phyloP scores from a whole-genome alignment of 1,140 invertebrate species.

The Micrasema minimum region DNA sequence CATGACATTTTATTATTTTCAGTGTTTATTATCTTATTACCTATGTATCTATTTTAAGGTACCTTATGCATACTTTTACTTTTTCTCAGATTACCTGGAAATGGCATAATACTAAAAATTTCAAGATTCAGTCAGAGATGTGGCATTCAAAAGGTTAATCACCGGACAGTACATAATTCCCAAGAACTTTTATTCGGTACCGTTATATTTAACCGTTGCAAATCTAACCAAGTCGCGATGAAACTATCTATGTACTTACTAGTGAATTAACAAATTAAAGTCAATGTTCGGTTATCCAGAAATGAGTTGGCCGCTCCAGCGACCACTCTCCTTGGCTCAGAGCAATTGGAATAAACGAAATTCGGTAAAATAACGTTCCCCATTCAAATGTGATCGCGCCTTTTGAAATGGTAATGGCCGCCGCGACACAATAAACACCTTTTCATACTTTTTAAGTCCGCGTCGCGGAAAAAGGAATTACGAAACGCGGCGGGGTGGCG shows the following conservation, averaged over 20 bases:
- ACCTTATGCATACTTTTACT: too few species aligned
- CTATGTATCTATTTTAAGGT: too few species aligned
- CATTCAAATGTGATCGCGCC: constrained; percentile 53
- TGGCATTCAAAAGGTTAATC: too few species aligned
- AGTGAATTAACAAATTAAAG: too few species aligned
- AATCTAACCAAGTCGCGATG: too few species aligned
- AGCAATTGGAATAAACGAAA: constrained; percentile 52
- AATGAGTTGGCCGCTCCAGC: constrained; percentile 12
- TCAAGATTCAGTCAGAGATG: too few species aligned
- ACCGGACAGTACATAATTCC: too few species aligned
- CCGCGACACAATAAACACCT: constrained; percentile 51
- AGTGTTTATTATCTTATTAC: too few species aligned
- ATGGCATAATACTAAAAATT: too few species aligned
- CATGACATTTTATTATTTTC: too few species aligned
- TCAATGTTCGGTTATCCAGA: not conserved
- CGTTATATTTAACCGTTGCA: not conserved
- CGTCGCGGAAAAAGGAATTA: constrained; percentile 50
- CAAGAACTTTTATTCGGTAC: not conserved
- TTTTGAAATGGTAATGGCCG: constrained; percentile 53
- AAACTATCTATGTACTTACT: too few species aligned
- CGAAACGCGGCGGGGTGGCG: constrained; percentile 35
- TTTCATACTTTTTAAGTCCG: constrained; percentile 53
- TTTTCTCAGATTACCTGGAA: too few species aligned
- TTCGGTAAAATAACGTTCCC: constrained; percentile 50
- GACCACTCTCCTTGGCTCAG: not conserved